Evolutionary conservation across 1,140 invertebrate genomes (phyloP).

Genomic region (Oncopodura yosiiana): DNA sequence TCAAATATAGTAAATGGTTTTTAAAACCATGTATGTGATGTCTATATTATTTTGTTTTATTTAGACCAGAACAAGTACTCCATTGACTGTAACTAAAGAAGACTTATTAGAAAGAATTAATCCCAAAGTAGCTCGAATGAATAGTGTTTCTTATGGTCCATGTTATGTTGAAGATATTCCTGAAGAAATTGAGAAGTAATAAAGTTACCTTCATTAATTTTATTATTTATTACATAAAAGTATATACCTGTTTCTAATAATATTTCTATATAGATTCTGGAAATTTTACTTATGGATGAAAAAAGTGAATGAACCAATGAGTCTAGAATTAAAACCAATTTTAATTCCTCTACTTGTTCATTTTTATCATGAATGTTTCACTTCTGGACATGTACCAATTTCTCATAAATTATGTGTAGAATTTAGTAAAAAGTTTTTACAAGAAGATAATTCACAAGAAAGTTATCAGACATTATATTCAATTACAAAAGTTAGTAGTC

Average conservation of each 20-base stretch:
- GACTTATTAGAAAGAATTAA: slow-evolving; percentile 1
- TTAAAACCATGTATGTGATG: neutral
- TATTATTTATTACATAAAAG: neutral
- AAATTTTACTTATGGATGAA: slow-evolving; percentile 17
- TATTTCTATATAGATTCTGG: slow-evolving; percentile 21
- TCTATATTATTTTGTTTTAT: neutral
- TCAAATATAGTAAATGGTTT: no score
- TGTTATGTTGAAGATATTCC: slow-evolving; percentile 16
- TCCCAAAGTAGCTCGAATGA: neutral
- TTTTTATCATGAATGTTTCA: slow-evolving; percentile 10
- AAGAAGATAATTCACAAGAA: slow-evolving; percentile 14
- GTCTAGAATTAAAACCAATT: slow-evolving; percentile 13
- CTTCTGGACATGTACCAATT: neutral
- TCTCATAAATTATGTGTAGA: neutral
- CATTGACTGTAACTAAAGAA: slow-evolving; percentile 2
- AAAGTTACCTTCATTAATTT: neutral
- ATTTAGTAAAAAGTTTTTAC: slow-evolving; percentile 11
- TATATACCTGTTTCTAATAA: no score
- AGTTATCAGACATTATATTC: neutral
- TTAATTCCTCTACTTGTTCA: slow-evolving; percentile 15
- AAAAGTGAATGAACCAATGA: neutral
- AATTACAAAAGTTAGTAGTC: neutral
- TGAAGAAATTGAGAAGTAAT: slow-evolving; percentile 18
- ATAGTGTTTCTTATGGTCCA: slow-evolving; percentile 19
- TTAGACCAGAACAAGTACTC: no score